Evolutionary conservation across 2,113 vertebrate species (phyloP), one percentile per base, ranked within the genome.

Genomic region (Amphilophus citrinellus): DNA sequence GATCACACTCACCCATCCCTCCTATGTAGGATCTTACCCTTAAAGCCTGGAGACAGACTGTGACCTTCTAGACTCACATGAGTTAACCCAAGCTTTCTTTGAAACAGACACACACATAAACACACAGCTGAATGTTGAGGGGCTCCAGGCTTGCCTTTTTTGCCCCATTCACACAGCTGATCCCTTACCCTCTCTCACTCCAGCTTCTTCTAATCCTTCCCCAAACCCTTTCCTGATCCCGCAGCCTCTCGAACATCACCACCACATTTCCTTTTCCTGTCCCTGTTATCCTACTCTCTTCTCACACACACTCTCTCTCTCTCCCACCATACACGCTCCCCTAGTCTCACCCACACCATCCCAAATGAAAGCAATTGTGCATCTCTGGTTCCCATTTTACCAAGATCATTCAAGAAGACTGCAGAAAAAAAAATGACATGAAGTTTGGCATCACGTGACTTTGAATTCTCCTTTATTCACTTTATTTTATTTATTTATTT

Each of bases 1-100:
- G 77, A 87, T 83, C 60, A 8, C 8, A 39, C 30, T 39, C 42
- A 22, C 56, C 22, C 61, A 65, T 59, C 44, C 11, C 30, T 73
- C 47, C 39, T 50, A 10, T 39, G 37, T 3, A 59, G 58, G 17
- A 77, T 50, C 77, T 85, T 50, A 44, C 68, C 47, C 87, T 62
- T 32, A 78, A 86, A 68, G 76, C 80, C 81, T 42, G 50, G 56
- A 77, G 56, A 87, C 79, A 53, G 81, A 79, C 77, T 63, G 60
- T 32, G 85, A 90, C 84, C 90, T 81, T 83, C 62, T 8, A 18
- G 82, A 89, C 77, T 93, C 92, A 91, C 86, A 90, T 65, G 79
- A 89, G 84, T 88, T 90, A 91, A 90, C 79, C 85, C n/a, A 1
- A 58, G 56, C 68, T 71, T 76, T 63, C 59, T 35, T 86, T 35